These are phyloP conservation scores for Malurus leucopterus DNA, from an alignment of 2,797 vertebrate genomes.

Conservation along the genomic window DNA sequence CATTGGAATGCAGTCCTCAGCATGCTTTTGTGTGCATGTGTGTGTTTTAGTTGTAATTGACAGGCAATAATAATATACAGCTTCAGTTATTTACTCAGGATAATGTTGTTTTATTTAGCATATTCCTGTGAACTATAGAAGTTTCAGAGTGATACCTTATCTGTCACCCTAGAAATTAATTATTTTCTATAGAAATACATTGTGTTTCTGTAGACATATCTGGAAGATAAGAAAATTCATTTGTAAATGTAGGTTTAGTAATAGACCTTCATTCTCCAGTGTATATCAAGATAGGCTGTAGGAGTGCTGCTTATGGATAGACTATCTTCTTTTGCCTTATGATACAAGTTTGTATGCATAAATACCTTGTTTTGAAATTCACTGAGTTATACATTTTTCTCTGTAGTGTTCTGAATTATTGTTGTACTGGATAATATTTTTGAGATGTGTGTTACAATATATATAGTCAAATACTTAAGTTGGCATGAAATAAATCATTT, in stretches of 20 bases:
- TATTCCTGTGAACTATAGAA: background rate
- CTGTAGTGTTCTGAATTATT: constrained; percentile 69
- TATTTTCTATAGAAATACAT: background rate
- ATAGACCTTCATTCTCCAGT: constrained; percentile 26
- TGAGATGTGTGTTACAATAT: constrained; percentile 56
- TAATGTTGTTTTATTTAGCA: background rate
- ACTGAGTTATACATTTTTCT: constrained; percentile 32
- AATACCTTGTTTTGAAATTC: constrained; percentile 53
- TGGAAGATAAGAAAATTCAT: constrained; percentile 11
- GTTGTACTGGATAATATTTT: constrained; percentile 63
- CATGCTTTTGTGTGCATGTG: background rate
- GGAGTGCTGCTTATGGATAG: constrained; percentile 57
- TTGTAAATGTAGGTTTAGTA: background rate
- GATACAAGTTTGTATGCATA: constrained; percentile 34
- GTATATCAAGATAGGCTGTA: constrained; percentile 21
- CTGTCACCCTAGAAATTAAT: background rate
- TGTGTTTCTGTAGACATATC: background rate
- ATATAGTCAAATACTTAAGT: constrained; percentile 48
- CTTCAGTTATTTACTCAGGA: background rate
- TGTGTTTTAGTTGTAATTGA: background rate
- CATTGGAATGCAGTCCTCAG: background rate
- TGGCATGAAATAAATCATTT: constrained; percentile 75
- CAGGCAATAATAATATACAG: background rate
- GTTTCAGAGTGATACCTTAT: background rate
- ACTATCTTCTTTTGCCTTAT: constrained; percentile 54